Evolutionary conservation across 2,888 invertebrate species (phyloP).

Genomic region (Plagodis dolabraria): DNA sequence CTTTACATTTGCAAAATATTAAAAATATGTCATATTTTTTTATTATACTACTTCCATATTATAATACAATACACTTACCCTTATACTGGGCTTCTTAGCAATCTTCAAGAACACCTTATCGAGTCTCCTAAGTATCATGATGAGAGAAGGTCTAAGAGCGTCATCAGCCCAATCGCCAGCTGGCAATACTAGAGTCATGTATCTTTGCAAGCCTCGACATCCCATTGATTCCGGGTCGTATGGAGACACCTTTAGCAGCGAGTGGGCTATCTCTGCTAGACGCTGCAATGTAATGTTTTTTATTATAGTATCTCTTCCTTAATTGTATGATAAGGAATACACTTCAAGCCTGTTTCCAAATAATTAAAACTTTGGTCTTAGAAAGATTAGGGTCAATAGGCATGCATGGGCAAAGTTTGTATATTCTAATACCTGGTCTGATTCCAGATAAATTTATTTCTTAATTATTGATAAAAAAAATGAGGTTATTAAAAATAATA

Average conservation of each 20-base stretch:
- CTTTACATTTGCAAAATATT: no score
- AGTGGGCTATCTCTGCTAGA: slow-evolving; percentile 98
- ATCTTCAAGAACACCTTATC: slow-evolving; percentile 99
- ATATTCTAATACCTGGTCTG: no score
- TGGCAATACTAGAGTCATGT: slow-evolving; percentile 96
- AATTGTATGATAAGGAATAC: no score
- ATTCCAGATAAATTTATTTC: no score
- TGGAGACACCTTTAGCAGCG: slow-evolving; percentile 97
- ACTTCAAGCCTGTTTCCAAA: no score
- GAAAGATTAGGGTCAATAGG: no score
- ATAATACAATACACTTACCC: slow-evolving; percentile 77
- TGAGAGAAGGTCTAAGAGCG: slow-evolving; percentile 94
- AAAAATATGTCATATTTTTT: not conserved
- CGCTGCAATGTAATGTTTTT: slow-evolving; percentile 82
- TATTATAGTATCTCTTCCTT: no score
- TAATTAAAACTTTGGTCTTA: no score
- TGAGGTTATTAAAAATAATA: no score
- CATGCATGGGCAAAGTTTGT: no score
- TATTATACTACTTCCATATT: not conserved
- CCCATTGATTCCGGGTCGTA: slow-evolving; percentile 99
- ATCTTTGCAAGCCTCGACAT: slow-evolving; percentile 95
- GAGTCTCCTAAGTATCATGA: slow-evolving; percentile 94
- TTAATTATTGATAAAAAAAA: no score
- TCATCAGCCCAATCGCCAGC: slow-evolving; percentile 98
- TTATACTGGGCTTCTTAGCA: slow-evolving; percentile 96